Evolutionary conservation across 2,113 vertebrate species (phyloP).

Genomic region (Orientallactaga bullata): DNA sequence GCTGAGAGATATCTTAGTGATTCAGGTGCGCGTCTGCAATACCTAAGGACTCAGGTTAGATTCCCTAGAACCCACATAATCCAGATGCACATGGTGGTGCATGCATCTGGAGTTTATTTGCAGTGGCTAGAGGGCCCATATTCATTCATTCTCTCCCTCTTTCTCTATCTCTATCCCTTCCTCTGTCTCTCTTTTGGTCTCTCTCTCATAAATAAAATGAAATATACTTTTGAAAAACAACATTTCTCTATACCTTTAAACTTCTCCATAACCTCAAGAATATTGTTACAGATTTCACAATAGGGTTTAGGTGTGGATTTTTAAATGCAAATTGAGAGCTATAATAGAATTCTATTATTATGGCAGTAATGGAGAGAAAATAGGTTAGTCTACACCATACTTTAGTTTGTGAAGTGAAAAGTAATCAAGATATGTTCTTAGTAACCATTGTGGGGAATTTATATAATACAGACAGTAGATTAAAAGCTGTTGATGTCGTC

Average conservation of each 20-base stretch:
- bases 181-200: too few relatives aligned
- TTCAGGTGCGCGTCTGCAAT: too few relatives aligned
- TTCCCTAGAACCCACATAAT: too few relatives aligned
- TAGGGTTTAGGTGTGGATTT: background rate
- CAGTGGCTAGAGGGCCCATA: too few relatives aligned
- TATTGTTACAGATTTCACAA: background rate
- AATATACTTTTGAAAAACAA: too few relatives aligned
- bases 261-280: conserved; percentile 7
- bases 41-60: too few relatives aligned
- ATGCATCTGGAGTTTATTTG: too few relatives aligned
- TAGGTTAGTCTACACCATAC: background rate
- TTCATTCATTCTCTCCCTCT: too few relatives aligned
- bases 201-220: too few relatives aligned
- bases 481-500: background rate
- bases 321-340: background rate
- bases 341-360: background rate
- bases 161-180: too few relatives aligned
- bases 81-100: too few relatives aligned
- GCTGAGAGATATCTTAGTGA: too few relatives aligned
- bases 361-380: background rate
- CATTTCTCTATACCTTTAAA: background rate
- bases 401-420: background rate
- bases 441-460: background rate
- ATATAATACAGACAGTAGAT: background rate
- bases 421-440: background rate